These are phyloP conservation scores for Phalloptychus januarius DNA, from an alignment of 2,797 vertebrate genomes.

Conservation along the genomic window DNA sequence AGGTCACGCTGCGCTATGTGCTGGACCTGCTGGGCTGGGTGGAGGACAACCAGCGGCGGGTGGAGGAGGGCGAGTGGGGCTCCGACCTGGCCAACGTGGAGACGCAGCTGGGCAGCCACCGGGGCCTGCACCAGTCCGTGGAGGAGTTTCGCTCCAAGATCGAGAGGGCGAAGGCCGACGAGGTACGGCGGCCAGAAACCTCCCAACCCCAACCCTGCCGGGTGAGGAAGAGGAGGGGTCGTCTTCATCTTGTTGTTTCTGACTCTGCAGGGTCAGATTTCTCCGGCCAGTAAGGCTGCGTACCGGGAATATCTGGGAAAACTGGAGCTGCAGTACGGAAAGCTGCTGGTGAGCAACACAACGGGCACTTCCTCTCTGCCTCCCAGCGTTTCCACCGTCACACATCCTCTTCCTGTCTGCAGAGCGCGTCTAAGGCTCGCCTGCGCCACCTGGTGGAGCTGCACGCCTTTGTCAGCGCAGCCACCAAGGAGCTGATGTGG, in stretches of 20 bases:
- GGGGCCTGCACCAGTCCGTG: constrained; percentile 90
- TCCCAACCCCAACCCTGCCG: too few relatives aligned
- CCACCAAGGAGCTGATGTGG: constrained; percentile 96
- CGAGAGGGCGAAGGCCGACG: constrained; percentile 87
- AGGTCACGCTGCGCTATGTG: constrained; percentile 89
- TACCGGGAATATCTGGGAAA: constrained; percentile 90
- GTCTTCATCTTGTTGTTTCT: background rate
- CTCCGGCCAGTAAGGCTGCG: constrained; percentile 79
- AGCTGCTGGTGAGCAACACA: constrained; percentile 84
- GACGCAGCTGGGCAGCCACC: constrained; percentile 89
- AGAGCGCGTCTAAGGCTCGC: constrained; percentile 88
- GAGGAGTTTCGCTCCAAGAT: constrained; percentile 93
- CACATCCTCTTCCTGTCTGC: background rate
- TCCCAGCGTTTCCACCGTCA: background rate
- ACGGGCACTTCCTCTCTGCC: too few relatives aligned
- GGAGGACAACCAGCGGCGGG: constrained; percentile 90
- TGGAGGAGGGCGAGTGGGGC: constrained; percentile 87
- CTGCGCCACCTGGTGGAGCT: constrained; percentile 87
- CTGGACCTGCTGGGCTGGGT: constrained; percentile 92
- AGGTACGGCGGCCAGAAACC: constrained; percentile 68
- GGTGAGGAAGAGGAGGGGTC: background rate
- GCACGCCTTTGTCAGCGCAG: constrained; percentile 85
- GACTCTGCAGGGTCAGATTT: constrained; percentile 84
- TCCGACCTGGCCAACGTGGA: constrained; percentile 90
- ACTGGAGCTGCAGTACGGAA: constrained; percentile 89